Evolutionary conservation across 2,888 invertebrate species (phyloP), one percentile per base, ranked within the genome.

Genomic region (Panorpa germanica): DNA sequence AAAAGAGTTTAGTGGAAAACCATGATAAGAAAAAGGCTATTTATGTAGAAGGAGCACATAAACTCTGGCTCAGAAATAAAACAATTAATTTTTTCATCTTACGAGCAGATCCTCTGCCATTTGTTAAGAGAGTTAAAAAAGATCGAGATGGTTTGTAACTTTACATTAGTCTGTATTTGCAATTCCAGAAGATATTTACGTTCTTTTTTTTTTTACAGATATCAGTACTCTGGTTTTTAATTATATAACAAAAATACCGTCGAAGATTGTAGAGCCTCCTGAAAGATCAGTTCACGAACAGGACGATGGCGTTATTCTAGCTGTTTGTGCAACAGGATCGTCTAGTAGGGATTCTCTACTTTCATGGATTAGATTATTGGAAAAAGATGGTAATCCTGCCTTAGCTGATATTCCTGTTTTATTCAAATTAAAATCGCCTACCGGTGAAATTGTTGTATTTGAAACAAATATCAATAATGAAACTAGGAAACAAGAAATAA

Each of bases 321-420:
- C 76, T 6, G 61, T 88, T 29, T 88, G 88, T 56, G 85, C 86
- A 15, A 91, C 93, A 34, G 93, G 93, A 29, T 77, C 82, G 7
- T 82, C 83, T 10, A 76, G 78, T 34, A 72, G 83, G 53, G 90
- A 91, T 54, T 91, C 93, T 0, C 54, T 95, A 5, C 53, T 91
- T n/a, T 85, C 88, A 0, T 95, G 82, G 90, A 71, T 91, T 44
- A 65, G 85, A 30, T 63, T 77, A 43, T 49, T 90, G 38, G 80
- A 90, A 50, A 64, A 63, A 34, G 57, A 71, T 44, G 70, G 65
- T 1, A 85, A 86, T 55, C 76, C 83, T 0, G 48, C 60, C 7
- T 53, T 95, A 34, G 63, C 66, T 29, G 59, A 63, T 36, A 65
- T 83, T 41, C 80, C 86, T n/a, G 69, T 93, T 24, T 65, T 91